Conservation (phyloP, 1,140 invertebrate genomes). For the Drosophila santomea region DNA sequence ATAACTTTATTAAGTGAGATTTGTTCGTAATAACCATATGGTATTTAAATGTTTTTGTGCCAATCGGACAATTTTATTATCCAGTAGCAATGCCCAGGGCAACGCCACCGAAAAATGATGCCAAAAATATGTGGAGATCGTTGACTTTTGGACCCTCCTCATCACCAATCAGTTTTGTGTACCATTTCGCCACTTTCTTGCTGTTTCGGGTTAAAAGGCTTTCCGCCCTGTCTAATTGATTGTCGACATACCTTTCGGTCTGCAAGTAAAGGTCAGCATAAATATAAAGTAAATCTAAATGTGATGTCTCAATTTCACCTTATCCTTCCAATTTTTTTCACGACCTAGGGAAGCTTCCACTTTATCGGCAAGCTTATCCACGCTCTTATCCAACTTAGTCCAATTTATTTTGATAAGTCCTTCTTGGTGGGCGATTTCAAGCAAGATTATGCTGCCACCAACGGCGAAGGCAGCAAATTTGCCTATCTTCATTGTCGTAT, state of each 20-base stretch:
- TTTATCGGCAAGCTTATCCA: slow-evolving; percentile 92
- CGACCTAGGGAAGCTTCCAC: slow-evolving; percentile 91
- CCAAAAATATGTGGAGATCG: slow-evolving; percentile 91
- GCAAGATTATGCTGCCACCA: slow-evolving; percentile 94
- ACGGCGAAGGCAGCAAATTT: slow-evolving; percentile 95
- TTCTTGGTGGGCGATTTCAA: slow-evolving; percentile 95
- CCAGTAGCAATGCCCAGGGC: slow-evolving; percentile 87
- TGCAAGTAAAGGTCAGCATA: slow-evolving; percentile 79
- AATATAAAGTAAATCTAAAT: background rate
- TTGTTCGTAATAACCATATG: slow-evolving; percentile 45
- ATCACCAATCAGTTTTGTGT: slow-evolving; percentile 88
- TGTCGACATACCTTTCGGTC: slow-evolving; percentile 91
- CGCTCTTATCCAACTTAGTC: slow-evolving; percentile 92
- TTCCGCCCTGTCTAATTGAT: slow-evolving; percentile 91
- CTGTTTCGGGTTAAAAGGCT: slow-evolving; percentile 89
- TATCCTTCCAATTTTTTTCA: slow-evolving; percentile 90
- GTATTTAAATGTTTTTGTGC: slow-evolving; percentile 33
- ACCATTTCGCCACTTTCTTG: slow-evolving; percentile 89
- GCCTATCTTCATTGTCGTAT: slow-evolving; percentile 95
- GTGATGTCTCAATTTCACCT: slow-evolving; percentile 86
- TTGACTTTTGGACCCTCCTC: slow-evolving; percentile 87
- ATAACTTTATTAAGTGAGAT: slow-evolving; percentile 38
- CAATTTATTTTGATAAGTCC: slow-evolving; percentile 97
- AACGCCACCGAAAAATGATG: slow-evolving; percentile 90
- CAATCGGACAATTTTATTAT: slow-evolving; percentile 36